Conservation (phyloP, 2,113 vertebrate genomes). For the Malurus elegans region DNA sequence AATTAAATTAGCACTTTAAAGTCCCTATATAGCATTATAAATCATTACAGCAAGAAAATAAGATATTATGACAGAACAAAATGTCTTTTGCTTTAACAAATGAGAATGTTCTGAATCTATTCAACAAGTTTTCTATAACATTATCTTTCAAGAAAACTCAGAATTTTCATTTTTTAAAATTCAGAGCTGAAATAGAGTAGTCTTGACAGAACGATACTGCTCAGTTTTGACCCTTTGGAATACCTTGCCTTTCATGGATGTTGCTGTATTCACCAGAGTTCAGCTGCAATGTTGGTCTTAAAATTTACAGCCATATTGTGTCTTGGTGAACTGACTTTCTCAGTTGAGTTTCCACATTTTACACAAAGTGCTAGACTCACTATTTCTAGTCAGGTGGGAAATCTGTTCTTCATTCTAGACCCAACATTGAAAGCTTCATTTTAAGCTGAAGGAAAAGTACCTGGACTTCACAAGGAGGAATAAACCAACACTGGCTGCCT, state of each 20-base stretch:
- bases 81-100: neutral
- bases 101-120: neutral
- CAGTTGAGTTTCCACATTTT: neutral
- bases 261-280: neutral
- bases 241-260: neutral
- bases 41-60: neutral
- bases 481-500: neutral
- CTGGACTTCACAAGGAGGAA: neutral
- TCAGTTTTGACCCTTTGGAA: neutral
- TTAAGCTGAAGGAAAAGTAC: neutral
- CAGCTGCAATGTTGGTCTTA: neutral
- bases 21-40: neutral
- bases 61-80: neutral
- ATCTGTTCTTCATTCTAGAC: neutral
- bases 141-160: neutral
- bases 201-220: neutral
- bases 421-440: neutral
- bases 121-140: neutral
- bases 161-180: neutral
- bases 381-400: neutral
- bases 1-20: neutral
- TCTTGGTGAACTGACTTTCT: neutral
- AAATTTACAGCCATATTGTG: neutral
- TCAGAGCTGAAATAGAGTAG: neutral
- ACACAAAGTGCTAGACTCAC: neutral